Percentiles rank a stretch among this genome's conserved stretches.
phyloP scores from a whole-genome alignment of 1,140 invertebrate species.

The Neotoxoptera formosana region DNA sequence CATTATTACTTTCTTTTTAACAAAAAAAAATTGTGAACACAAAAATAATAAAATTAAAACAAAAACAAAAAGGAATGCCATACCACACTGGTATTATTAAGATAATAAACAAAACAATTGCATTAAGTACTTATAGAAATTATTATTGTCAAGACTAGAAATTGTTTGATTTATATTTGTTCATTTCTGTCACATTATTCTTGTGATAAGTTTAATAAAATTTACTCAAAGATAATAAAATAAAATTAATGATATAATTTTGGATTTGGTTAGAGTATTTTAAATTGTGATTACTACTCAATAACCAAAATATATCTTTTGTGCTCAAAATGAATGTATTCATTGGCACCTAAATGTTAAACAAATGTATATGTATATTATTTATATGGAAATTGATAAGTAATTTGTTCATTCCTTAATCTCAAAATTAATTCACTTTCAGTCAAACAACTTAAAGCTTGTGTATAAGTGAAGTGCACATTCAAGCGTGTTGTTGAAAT shows the following conservation, averaged over 20 bases:
- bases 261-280: neutral
- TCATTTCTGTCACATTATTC: neutral
- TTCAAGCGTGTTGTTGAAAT: neutral
- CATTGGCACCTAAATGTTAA: neutral
- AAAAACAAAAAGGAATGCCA: constrained; percentile 27
- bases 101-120: constrained; percentile 6
- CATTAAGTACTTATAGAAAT: constrained; percentile 22
- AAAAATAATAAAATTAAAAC: neutral
- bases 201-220: neutral
- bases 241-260: neutral
- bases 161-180: constrained; percentile 36
- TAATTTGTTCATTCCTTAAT: neutral
- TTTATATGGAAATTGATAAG: neutral
- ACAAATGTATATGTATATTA: neutral
- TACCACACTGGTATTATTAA: neutral
- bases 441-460: constrained; percentile 4
- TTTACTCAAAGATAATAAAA: neutral
- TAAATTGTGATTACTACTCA: neutral
- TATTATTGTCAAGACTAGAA: constrained; percentile 50
- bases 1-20: neutral
- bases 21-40: neutral
- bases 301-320: neutral
- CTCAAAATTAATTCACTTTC: constrained; percentile 2
- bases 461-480: constrained; percentile 3
- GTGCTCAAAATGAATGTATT: neutral